Base-by-base conservation (phyloP, 1,140 invertebrate species). In the Drosophila leontia region DNA sequence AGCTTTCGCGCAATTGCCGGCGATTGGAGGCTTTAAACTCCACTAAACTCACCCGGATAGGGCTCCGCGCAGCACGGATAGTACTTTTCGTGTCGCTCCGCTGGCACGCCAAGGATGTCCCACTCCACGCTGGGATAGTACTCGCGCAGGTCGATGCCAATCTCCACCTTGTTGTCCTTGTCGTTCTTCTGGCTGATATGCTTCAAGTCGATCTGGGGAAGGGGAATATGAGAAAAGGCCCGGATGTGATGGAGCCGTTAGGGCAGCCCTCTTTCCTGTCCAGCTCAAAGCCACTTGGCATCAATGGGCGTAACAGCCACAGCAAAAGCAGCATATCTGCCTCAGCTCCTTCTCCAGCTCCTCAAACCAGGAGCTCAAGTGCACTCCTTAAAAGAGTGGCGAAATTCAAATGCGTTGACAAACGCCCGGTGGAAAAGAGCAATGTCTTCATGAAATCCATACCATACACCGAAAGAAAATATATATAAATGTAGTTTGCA, bases 121-220 rank as follows among this genome's bases (percentile, higher is more conserved):
- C 99, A 99, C 92, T 99, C 98, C 0, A 99, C 98, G 72, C 97
- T 98, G 0, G 97, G 97, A 93, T 99, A 99, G 92, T 98, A 99
- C 84, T 99, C 97, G 13, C 96, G 94, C n/a, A 99, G 94, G 93
- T 98, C 97, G 75, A 98, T 99, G 50, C 98, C 98, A 8, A 98
- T 94, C 78, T 97, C 95, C 3, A 98, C 97, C 79, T 95, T 95
- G 93, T 97, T 96, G 78, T 96, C 95, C 1, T 96, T 96, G 51
- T 94, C 94, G 56, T 94, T 94, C 84, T 96, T 95, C 93, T 98
- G 97, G 92, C 97, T 97, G 64, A 98, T 97, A 93, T 98, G 97
- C 92, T 98, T 97, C 80, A 98, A 93, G 92, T 98, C 97, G 92
- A 98, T 98, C 97, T 98, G 93, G 42, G 42, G 47, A 50, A 70